Percentiles rank a stretch among this genome's conserved stretches.
phyloP scores from a whole-genome alignment of 2,113 vertebrate species.

The Rhinolophus ferrumequinum region DNA sequence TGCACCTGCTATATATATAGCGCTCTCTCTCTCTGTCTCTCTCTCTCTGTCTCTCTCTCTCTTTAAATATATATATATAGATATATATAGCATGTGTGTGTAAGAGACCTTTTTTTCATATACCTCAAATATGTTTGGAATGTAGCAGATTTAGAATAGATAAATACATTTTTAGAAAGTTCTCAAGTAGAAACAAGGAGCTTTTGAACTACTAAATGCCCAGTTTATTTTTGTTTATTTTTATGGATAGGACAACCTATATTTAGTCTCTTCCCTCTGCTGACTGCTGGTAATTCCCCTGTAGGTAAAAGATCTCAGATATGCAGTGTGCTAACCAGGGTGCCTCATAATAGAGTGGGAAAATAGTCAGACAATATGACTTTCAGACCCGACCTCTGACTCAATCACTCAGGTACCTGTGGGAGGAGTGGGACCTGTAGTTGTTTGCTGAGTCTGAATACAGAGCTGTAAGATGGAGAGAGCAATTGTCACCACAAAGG shows the following conservation, averaged over 20 bases:
- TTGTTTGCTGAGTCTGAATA: not conserved
- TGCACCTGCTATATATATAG: not conserved
- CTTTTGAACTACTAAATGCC: not conserved
- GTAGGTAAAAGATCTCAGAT: not conserved
- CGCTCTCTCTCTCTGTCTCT: no score
- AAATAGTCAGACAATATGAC: not conserved
- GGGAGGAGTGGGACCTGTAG: accelerated
- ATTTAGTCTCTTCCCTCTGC: not conserved
- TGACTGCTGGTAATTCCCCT: not conserved
- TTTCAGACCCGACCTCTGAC: not conserved
- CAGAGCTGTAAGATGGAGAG: not conserved
- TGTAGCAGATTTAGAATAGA: not conserved
- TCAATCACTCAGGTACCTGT: no score
- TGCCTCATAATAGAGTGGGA: not conserved
- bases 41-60: not conserved
- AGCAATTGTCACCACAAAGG: no score
- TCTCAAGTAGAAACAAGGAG: not conserved
- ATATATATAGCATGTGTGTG: not conserved
- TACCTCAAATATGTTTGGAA: not conserved
- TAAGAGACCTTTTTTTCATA: not conserved
- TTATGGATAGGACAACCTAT: not conserved
- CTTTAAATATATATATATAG: not conserved
- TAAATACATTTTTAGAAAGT: slow-evolving; percentile 18
- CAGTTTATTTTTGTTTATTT: not conserved
- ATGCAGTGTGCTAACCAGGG: not conserved